These are phyloP conservation scores for Catharus minimus DNA, from an alignment of 2,113 vertebrate genomes.

Conservation along the genomic window DNA sequence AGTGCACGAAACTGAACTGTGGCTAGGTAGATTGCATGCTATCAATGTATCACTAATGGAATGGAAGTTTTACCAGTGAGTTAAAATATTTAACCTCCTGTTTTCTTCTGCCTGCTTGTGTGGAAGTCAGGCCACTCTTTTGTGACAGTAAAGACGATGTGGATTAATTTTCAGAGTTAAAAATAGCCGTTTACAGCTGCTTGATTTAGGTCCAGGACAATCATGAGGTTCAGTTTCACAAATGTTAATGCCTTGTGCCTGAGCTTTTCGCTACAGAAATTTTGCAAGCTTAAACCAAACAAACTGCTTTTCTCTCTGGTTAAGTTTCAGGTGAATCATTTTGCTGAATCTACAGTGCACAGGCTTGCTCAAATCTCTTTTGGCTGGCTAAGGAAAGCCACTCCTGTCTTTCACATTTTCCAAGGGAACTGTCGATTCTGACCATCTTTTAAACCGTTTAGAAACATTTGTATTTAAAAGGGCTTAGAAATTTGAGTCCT, in stretches of 20 bases:
- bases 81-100: background rate
- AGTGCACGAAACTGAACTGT: background rate
- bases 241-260: background rate
- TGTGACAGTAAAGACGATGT: background rate
- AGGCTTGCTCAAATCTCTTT: background rate
- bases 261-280: background rate
- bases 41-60: background rate
- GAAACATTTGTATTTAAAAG: background rate
- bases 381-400: background rate
- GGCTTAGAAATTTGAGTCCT: background rate
- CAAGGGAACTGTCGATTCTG: background rate
- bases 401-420: background rate
- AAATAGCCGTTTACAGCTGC: constrained; percentile 64
- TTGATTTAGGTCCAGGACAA: constrained; percentile 30
- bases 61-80: background rate
- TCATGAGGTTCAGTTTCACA: background rate
- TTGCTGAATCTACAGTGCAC: background rate
- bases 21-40: background rate
- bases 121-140: background rate
- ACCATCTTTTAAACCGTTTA: background rate
- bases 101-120: background rate
- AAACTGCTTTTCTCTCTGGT: background rate
- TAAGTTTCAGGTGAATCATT: constrained; percentile 40
- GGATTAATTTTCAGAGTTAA: constrained; percentile 62
- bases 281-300: background rate